Percentiles rank a stretch among this genome's conserved stretches.
These are phyloP conservation scores for Callipepla squamata DNA, from an alignment of 2,113 vertebrate genomes.

Conservation along the genomic window DNA sequence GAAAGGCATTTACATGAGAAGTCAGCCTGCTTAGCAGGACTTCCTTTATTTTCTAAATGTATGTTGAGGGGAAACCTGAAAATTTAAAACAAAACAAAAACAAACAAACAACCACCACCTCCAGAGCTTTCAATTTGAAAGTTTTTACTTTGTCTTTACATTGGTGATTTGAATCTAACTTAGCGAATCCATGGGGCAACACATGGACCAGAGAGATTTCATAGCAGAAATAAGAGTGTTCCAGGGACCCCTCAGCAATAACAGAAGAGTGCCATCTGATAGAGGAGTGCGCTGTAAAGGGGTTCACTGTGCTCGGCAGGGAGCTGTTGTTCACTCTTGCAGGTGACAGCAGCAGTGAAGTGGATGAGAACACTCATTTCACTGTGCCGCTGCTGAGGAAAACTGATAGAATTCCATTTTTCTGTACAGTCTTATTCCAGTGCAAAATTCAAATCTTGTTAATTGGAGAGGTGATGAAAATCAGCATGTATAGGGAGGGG, in stretches of 20 bases:
- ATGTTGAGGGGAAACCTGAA: rapidly evolving
- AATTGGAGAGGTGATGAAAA: not conserved
- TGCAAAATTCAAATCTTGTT: not conserved
- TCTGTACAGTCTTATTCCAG: not conserved
- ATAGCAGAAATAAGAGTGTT: not conserved
- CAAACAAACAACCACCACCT: too few relatives aligned
- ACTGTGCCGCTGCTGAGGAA: not conserved
- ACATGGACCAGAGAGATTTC: not conserved
- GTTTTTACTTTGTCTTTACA: not conserved
- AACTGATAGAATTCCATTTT: not conserved
- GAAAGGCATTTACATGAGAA: not conserved
- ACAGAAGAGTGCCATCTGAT: not conserved
- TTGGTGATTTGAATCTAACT: not conserved
- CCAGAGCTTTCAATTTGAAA: not conserved
- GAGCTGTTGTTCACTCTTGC: not conserved
- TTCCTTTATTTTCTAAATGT: not conserved
- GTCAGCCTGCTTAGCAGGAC: not conserved
- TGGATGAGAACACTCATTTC: not conserved
- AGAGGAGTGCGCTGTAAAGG: not conserved
- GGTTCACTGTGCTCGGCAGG: not conserved
- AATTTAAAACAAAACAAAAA: not conserved
- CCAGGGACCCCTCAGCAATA: rapidly evolving
- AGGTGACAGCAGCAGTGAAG: not conserved
- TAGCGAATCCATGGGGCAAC: not conserved
- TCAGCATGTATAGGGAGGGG: rapidly evolving